phyloP scores from a whole-genome alignment of 2,113 vertebrate genomes.

The Corydoras maculifer region DNA sequence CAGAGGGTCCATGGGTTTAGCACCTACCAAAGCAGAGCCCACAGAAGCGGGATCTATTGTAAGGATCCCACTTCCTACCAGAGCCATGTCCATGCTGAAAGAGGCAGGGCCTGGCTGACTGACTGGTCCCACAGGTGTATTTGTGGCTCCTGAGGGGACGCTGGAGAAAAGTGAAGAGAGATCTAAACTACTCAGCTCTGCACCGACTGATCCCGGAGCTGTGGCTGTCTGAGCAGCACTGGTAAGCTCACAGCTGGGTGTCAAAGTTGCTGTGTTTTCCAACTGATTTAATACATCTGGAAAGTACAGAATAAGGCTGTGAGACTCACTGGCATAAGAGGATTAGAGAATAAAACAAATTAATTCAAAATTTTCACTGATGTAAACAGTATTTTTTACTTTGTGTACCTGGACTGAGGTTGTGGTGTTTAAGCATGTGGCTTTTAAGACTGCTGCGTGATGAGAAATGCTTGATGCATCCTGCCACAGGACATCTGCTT shows the following conservation, averaged over 20 bases:
- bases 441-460: constrained; percentile 91
- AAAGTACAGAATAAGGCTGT: background rate
- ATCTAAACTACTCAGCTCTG: constrained; percentile 78
- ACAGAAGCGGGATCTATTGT: constrained; percentile 83
- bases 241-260: constrained; percentile 82
- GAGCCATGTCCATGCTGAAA: constrained; percentile 72
- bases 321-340: too few relatives aligned
- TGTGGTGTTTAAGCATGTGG: constrained; percentile 89
- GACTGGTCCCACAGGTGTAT: constrained; percentile 39
- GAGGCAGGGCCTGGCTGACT: constrained; percentile 55
- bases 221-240: constrained; percentile 71
- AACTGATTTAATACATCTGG: constrained; percentile 82
- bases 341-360: too few relatives aligned
- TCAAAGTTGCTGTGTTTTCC: constrained; percentile 77
- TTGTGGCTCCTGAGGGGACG: constrained; percentile 57
- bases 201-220: constrained; percentile 61
- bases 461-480: constrained; percentile 85
- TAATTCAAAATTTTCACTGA: too few relatives aligned
- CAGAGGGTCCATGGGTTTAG: constrained; percentile 78
- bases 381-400: too few relatives aligned
- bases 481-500: constrained; percentile 81
- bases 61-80: constrained; percentile 83
- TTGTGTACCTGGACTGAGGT: constrained; percentile 74
- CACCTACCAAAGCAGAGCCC: constrained; percentile 64
- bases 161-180: constrained; percentile 84